These are phyloP conservation scores for Symphodus melops DNA, from an alignment of 2,113 vertebrate genomes.

Conservation along the genomic window DNA sequence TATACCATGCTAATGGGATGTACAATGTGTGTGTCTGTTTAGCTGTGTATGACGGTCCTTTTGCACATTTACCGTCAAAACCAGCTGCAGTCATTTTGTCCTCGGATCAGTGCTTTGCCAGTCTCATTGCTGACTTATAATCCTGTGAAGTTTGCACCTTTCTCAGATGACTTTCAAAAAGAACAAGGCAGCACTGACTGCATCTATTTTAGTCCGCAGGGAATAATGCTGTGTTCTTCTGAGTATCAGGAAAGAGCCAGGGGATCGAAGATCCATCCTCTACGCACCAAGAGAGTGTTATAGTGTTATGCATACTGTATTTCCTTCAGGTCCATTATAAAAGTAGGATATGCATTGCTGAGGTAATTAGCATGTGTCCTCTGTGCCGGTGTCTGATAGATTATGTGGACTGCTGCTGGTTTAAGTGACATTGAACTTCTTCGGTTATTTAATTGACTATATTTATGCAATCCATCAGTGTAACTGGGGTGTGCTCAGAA, in stretches of 20 bases:
- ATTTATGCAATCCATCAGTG: slow-evolving; percentile 57
- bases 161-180: slow-evolving; percentile 60
- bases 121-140: slow-evolving; percentile 44
- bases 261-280: slow-evolving; percentile 60
- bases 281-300: slow-evolving; percentile 28
- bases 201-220: slow-evolving; percentile 49
- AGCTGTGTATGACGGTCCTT: slow-evolving; percentile 8
- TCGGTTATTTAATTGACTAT: slow-evolving; percentile 59
- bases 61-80: slow-evolving; percentile 43
- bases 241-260: slow-evolving; percentile 52
- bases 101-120: background rate
- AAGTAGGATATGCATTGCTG: slow-evolving; percentile 41
- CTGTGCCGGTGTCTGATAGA: background rate
- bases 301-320: background rate
- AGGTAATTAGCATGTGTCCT: slow-evolving; percentile 55
- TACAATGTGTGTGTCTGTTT: background rate
- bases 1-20: slow-evolving; percentile 57
- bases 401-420: slow-evolving; percentile 17
- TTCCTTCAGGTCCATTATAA: slow-evolving; percentile 53
- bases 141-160: slow-evolving; percentile 44
- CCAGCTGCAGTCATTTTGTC: slow-evolving; percentile 20
- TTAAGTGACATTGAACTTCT: slow-evolving; percentile 42
- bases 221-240: slow-evolving; percentile 64
- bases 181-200: slow-evolving; percentile 36
- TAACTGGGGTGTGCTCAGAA: slow-evolving; percentile 26